Conservation (phyloP, 2,113 vertebrate species). For the Psilopsiagon aurifrons region DNA sequence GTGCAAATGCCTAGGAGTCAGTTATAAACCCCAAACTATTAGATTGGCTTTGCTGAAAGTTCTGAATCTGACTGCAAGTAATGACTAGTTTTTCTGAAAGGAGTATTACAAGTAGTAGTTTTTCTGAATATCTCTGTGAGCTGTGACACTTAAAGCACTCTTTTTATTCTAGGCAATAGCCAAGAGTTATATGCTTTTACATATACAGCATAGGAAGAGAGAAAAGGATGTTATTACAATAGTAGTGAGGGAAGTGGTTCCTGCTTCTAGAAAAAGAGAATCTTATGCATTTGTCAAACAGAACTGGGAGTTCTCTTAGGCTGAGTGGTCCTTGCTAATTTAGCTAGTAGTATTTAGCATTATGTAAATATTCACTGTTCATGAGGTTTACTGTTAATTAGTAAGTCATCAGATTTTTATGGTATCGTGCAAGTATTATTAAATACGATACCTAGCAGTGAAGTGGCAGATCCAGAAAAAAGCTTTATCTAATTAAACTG, state of each 20-base stretch:
- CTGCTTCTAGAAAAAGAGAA: not conserved
- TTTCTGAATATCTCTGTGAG: not conserved
- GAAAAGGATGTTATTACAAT: not conserved
- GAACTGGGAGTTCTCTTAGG: not conserved
- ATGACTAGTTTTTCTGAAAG: not conserved
- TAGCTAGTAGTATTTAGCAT: not conserved
- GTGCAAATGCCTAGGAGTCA: not conserved
- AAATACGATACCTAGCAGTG: not conserved
- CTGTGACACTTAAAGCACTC: not conserved
- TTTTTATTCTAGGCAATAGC: not conserved
- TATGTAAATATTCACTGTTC: not conserved
- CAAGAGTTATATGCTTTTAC: not conserved
- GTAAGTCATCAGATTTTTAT: not conserved
- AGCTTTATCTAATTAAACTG: not conserved
- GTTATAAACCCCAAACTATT: not conserved
- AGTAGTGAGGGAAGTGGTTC: not conserved
- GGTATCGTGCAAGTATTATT: not conserved
- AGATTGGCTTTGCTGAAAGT: not conserved
- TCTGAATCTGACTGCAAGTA: not conserved
- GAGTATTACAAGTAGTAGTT: not conserved
- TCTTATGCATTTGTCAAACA: not conserved
- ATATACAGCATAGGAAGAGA: not conserved
- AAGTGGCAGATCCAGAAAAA: not conserved
- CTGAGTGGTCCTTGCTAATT: not conserved
- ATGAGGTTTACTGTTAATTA: not conserved